Percentiles rank a stretch among this genome's conserved stretches.
Conservation (phyloP, 2,113 vertebrate species). For the Myrmecobius fasciatus region DNA sequence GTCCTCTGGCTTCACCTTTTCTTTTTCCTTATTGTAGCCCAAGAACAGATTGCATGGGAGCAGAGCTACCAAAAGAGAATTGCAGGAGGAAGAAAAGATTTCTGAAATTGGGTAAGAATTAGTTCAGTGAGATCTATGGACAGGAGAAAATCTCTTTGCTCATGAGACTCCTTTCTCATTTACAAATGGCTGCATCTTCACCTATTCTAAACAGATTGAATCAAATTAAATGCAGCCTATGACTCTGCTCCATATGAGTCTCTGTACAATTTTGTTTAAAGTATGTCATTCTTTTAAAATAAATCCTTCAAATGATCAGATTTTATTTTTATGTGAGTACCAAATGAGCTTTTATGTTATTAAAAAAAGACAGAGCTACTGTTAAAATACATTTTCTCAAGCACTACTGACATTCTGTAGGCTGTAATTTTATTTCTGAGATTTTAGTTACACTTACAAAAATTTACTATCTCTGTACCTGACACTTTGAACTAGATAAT, state of each 20-base stretch:
- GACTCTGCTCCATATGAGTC: slow-evolving; percentile 45
- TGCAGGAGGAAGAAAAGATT: slow-evolving; percentile 11
- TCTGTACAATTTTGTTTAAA: slow-evolving; percentile 58
- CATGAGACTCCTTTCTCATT: slow-evolving; percentile 65
- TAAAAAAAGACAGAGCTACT: slow-evolving; percentile 60
- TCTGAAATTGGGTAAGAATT: slow-evolving; percentile 40
- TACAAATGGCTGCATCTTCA: slow-evolving; percentile 54
- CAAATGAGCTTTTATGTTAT: slow-evolving; percentile 51
- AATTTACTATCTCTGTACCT: slow-evolving; percentile 16
- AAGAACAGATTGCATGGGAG: neutral
- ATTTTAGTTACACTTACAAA: slow-evolving; percentile 50
- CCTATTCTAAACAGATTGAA: slow-evolving; percentile 44
- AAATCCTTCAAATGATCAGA: slow-evolving; percentile 63
- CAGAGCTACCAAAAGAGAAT: slow-evolving; percentile 49
- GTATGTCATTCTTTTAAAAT: slow-evolving; percentile 57
- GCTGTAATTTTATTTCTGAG: slow-evolving; percentile 19
- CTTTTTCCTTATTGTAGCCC: slow-evolving; percentile 23
- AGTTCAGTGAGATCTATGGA: slow-evolving; percentile 47
- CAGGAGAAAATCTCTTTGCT: slow-evolving; percentile 57
- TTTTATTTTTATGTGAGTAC: slow-evolving; percentile 67
- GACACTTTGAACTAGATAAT: slow-evolving; percentile 33
- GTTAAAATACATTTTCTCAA: slow-evolving; percentile 67
- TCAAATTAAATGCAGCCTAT: slow-evolving; percentile 61
- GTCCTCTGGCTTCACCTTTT: neutral
- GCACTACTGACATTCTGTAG: neutral